Evolutionary conservation across 2,797 vertebrate genomes (phyloP).

Genomic region (Siniperca scherzeri): DNA sequence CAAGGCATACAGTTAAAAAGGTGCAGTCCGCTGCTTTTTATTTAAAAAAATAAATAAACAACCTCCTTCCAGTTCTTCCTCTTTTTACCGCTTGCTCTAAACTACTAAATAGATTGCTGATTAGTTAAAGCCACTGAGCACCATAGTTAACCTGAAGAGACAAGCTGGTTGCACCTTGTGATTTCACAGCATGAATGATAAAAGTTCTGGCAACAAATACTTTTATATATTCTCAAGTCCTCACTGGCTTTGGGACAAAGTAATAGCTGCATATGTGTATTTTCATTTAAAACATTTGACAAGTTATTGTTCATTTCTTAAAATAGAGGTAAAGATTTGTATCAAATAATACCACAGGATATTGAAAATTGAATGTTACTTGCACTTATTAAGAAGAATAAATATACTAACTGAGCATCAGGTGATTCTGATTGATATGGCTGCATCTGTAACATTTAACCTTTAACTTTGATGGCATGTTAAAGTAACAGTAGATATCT

Average conservation of each 20-base stretch:
- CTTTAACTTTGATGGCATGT: slow-evolving; percentile 15
- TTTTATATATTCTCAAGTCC: slow-evolving; percentile 15
- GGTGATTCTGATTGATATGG: slow-evolving; percentile 12
- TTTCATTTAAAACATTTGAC: slow-evolving; percentile 33
- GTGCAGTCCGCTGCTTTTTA: slow-evolving; percentile 60
- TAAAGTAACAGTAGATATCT: slow-evolving; percentile 17
- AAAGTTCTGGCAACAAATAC: slow-evolving; percentile 28
- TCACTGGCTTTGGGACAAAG: slow-evolving; percentile 44
- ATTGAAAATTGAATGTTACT: slow-evolving; percentile 27
- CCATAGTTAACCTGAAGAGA: slow-evolving; percentile 55
- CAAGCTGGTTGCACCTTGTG: slow-evolving; percentile 50
- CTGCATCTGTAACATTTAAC: slow-evolving; percentile 32
- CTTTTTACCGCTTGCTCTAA: slow-evolving; percentile 35
- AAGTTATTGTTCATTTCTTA: slow-evolving; percentile 33
- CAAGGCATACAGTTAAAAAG: slow-evolving; percentile 48
- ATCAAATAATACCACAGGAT: slow-evolving; percentile 53
- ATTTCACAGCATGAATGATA: slow-evolving; percentile 78
- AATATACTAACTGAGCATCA: slow-evolving; percentile 48
- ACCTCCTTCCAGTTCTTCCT: slow-evolving; percentile 44
- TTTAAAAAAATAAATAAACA: slow-evolving; percentile 63
- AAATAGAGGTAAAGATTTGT: slow-evolving; percentile 59
- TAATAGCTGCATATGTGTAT: slow-evolving; percentile 49
- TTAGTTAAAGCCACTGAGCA: slow-evolving; percentile 48
- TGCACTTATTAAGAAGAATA: slow-evolving; percentile 48
- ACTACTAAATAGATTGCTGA: slow-evolving; percentile 39